These are phyloP conservation scores for Sycophaga agraensis DNA, from an alignment of 1,140 invertebrate species.

Conservation along the genomic window DNA sequence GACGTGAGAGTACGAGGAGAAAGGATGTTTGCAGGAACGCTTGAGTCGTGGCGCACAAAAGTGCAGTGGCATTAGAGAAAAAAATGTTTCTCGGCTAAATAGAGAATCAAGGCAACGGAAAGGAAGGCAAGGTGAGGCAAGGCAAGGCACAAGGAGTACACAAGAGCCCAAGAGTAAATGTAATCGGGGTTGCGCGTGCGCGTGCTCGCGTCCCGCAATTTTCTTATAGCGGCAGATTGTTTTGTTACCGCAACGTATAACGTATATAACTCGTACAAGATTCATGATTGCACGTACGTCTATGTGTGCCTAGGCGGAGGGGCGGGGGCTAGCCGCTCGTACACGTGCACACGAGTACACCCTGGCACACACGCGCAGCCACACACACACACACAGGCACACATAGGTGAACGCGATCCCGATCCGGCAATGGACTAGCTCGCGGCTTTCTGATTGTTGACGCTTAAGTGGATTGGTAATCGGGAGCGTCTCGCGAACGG, in stretches of 20 bases:
- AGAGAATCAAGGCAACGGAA: background rate
- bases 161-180: background rate
- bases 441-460: conserved; percentile 35
- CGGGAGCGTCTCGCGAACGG: conserved; percentile 25
- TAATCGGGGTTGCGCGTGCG: conserved; percentile 21
- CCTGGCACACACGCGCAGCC: no score
- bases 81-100: background rate
- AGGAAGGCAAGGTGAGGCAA: background rate
- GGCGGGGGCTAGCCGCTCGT: no score
- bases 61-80: background rate
- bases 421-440: conserved; percentile 5
- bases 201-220: conserved; percentile 22
- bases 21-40: no score
- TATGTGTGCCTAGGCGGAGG: no score
- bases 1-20: no score
- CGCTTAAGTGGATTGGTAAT: conserved; percentile 39
- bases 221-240: conserved; percentile 32
- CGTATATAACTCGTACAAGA: conserved; percentile 19
- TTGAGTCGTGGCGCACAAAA: no score
- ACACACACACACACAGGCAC: no score
- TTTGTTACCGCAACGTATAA: conserved; percentile 30
- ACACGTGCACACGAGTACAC: background rate
- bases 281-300: conserved; percentile 30
- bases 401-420: background rate
- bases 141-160: background rate